Base-by-base conservation (phyloP, 1,140 invertebrate genomes). In the Charaxes varanes region DNA sequence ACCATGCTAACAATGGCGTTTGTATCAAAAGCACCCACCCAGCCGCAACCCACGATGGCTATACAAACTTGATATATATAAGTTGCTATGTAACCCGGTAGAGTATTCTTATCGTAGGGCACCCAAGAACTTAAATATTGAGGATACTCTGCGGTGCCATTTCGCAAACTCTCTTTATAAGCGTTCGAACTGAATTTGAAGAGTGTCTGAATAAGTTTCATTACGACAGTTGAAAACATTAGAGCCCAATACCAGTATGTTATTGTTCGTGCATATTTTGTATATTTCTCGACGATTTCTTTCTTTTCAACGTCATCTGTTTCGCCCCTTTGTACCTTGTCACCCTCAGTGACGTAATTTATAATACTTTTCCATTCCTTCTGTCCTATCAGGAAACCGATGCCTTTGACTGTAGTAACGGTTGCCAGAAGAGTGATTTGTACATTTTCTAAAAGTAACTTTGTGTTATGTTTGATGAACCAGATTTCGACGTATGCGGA, bases 391-490 rank as follows among this genome's bases (percentile, higher is more conserved):
- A 79, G 21, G 46, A 81, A 73, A 1, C 68, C 73, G 0, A 38
- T 40, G 0, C 77, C 59, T 43, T 81, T 81, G n/a, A 31, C 37
- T 0, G 74, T 64, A 28, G 65, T 77, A 4, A 81, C 59, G 0
- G 72, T 71, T 0, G 77, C 71, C 3, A 81, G 23, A 37, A 81
- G 47, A 0, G 70, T 77, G 0, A 79, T 77, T 38, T 81, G 78
- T n/a, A 78, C 18, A 31, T 81, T 81, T 4, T 62, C 74, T 6
- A 81, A 26, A 4, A 78, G 38, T 8, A 77, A 28, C 47, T 58
- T 69, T 23, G 78, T 60, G 8, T 81, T 65, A 0, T 49, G 44
- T 46, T 67, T 78, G 3, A 78, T 47, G 27, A 70, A 78, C 68
- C 68, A 78, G 2, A 81, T 62, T 10, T 81, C 77, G 0, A 63